phyloP scores from a whole-genome alignment of 2,113 vertebrate species.

The Anoura caudifer region DNA sequence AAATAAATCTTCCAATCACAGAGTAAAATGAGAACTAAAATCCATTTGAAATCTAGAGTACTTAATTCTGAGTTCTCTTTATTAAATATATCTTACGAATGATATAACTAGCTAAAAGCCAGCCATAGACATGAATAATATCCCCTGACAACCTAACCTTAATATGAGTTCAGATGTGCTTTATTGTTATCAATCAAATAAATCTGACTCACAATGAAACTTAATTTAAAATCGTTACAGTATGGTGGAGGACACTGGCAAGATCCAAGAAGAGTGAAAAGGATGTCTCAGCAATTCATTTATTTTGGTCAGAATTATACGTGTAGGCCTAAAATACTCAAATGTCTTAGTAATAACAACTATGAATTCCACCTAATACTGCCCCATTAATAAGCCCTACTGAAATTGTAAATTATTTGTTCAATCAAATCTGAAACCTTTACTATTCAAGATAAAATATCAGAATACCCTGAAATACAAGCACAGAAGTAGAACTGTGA shows the following conservation, averaged over 20 bases:
- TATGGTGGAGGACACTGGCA: not conserved
- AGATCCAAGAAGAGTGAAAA: not conserved
- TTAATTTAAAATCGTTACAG: not conserved
- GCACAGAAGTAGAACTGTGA: not conserved
- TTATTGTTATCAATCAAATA: not conserved
- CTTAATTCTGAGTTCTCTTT: not conserved
- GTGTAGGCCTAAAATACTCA: not conserved
- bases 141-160: not conserved
- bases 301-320: not conserved
- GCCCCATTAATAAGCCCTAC: not conserved
- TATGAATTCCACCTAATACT: not conserved
- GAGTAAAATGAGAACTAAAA: not conserved
- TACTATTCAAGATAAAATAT: not conserved
- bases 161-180: not conserved
- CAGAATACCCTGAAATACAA: not conserved
- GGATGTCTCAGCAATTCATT: not conserved
- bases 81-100: not conserved
- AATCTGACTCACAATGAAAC: not conserved
- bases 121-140: not conserved
- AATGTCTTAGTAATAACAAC: not conserved
- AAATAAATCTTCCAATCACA: not conserved
- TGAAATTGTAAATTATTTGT: not conserved
- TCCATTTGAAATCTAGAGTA: not conserved
- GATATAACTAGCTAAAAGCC: not conserved
- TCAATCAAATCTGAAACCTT: conserved; percentile 15